A percentile compares a stretch with the other conserved stretches of the same genome.
Conservation (phyloP, 2,797 vertebrate genomes). For the Diceros bicornis region DNA sequence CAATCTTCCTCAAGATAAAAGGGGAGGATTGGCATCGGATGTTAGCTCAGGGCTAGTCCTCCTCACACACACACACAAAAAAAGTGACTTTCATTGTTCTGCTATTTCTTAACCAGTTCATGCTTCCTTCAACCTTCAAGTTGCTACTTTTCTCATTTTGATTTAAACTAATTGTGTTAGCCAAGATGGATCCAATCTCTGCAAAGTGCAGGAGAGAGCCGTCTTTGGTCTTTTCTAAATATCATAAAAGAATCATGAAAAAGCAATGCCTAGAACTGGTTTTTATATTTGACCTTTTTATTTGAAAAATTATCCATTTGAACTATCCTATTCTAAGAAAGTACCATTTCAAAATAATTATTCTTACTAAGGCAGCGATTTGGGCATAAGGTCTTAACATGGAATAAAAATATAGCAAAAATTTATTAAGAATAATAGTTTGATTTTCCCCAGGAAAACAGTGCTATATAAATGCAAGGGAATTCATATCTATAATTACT, state of each 20-base stretch:
- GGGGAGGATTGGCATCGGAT: too few relatives aligned
- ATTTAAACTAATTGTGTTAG: not conserved
- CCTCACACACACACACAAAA: too few relatives aligned
- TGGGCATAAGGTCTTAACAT: not conserved
- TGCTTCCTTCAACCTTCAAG: not conserved
- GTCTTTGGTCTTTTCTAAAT: not conserved
- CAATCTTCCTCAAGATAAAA: too few relatives aligned
- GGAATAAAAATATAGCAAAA: not conserved
- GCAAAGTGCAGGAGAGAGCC: not conserved
- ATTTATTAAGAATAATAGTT: constrained; percentile 6
- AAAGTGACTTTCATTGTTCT: not conserved
- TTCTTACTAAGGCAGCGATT: constrained; percentile 22
- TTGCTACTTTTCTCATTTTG: constrained; percentile 5
- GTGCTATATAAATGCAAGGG: not conserved
- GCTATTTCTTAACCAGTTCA: not conserved
- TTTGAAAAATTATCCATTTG: constrained; percentile 32
- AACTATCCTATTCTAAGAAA: not conserved
- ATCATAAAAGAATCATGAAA: constrained; percentile 15
- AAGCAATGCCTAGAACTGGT: not conserved
- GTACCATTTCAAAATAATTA: constrained; percentile 2
- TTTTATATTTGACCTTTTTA: constrained; percentile 33
- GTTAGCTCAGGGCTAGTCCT: too few relatives aligned
- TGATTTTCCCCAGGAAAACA: not conserved
- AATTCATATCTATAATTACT: not conserved
- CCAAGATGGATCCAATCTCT: not conserved